Evolutionary conservation across 1,140 invertebrate genomes (phyloP).

Genomic region (Lepidostoma basale): DNA sequence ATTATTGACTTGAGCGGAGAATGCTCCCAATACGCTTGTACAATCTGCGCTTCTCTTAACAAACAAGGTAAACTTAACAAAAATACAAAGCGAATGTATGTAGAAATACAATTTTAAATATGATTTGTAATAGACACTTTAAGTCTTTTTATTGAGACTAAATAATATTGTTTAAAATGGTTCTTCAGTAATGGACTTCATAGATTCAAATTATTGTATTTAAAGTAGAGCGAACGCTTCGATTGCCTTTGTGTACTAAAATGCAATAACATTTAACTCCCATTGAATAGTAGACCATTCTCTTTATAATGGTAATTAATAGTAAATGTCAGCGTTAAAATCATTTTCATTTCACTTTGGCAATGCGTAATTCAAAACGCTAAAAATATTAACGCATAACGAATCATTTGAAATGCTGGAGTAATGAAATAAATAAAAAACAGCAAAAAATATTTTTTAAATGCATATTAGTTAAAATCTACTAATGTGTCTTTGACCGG

Average conservation of each 20-base stretch:
- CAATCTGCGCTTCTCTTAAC: no score
- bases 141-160: not conserved
- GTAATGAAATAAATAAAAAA: no score
- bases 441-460: no score
- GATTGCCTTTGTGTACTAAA: not conserved
- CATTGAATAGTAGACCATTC: not conserved
- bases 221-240: slow-evolving; percentile 8
- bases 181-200: not conserved
- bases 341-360: no score
- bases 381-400: no score
- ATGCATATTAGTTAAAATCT: no score
- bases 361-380: no score
- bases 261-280: not conserved
- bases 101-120: not conserved
- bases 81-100: not conserved
- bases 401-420: no score
- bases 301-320: no score
- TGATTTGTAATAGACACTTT: not conserved
- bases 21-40: not conserved
- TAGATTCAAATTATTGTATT: not conserved
- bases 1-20: slow-evolving; percentile 13
- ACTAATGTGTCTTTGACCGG: no score
- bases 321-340: not conserved
- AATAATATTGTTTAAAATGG: not conserved
- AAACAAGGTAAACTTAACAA: not conserved